These are phyloP conservation scores for Tinamus guttatus DNA, from an alignment of 2,113 vertebrate species.

Conservation along the genomic window DNA sequence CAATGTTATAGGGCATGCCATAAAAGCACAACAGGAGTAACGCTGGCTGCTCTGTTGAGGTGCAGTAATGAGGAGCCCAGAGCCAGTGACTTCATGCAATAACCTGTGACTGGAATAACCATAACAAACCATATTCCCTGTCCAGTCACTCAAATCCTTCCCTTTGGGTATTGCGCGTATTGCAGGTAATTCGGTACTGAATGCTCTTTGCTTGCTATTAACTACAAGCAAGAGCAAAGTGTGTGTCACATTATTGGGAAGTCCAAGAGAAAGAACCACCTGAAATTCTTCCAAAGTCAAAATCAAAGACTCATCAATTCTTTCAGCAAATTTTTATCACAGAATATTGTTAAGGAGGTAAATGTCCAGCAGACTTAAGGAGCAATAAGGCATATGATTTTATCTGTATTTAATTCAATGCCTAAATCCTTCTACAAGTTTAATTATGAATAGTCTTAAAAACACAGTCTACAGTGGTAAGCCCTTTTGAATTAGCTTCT, in stretches of 20 bases:
- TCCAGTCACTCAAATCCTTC: constrained; percentile 51
- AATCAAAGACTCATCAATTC: constrained; percentile 22
- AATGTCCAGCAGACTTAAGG: neutral
- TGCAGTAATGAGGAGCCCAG: constrained; percentile 13
- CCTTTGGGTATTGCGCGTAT: constrained; percentile 17
- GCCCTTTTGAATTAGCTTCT: neutral
- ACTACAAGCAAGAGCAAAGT: constrained; percentile 36
- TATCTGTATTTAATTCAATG: neutral
- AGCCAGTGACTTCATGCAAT: constrained; percentile 27
- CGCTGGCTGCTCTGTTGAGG: constrained; percentile 6
- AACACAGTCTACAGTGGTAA: neutral
- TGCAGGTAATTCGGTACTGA: neutral
- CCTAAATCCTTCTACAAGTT: neutral
- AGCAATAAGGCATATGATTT: neutral
- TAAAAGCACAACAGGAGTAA: constrained; percentile 14
- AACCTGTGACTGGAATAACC: constrained; percentile 66
- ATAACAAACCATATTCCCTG: constrained; percentile 44
- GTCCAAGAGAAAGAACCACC: rapidly evolving
- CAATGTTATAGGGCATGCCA: neutral
- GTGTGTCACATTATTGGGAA: neutral
- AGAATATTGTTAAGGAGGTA: neutral
- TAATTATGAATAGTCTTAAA: neutral
- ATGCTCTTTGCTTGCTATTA: constrained; percentile 28
- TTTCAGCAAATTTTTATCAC: neutral
- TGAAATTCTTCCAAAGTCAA: neutral